Base-by-base conservation (phyloP, 1,140 invertebrate species). In the Panagrolaimus sp. region DNA sequence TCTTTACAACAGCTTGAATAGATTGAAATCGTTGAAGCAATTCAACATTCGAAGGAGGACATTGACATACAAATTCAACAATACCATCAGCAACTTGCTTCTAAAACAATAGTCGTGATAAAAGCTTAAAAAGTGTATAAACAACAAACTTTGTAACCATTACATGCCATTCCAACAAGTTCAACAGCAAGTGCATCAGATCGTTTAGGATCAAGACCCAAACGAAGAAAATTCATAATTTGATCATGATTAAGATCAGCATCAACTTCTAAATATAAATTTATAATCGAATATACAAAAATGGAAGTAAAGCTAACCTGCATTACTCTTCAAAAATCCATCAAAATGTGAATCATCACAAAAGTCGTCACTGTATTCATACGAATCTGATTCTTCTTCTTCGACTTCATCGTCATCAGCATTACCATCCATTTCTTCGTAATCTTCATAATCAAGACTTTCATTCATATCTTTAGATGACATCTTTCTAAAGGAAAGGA, bases 371-470 rank as follows among this genome's bases (percentile, higher is more conserved):
- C 0, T 27, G n/a, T 20, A 57, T 11, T 57, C 51, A 27, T 57
- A 20, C 1, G n/a, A 14, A 1, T 16, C 11, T 11, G 20, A 20
- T 27, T 57, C 51, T 20, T 57, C 51, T 23, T 57, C 51, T 14
- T 57, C 51, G 0, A 20, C 51, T 11, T 86, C 87, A 82, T 90
- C 89, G 46, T 79, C 83, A 31, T 79, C 82, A 66, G 89, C 89
- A 46, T 89, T 84, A 20, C 87, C 88, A 51, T 87, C 88, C 61
- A 87, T 88, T 65, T 87, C 88, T 8, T 86, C 87, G 82, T 90
- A 89, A 65, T 77, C 82, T 42, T 78, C 82, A 67, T 89, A 89
- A 46, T 89, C 84, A 38, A 38, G 31, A 7, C 31, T 38, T 38
- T 38, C 31, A 38, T 38, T 38, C n/a, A n/a, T n/a, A n/a, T n/a